phyloP scores from a whole-genome alignment of 2,888 invertebrate genomes.

The Diarsia mendica region DNA sequence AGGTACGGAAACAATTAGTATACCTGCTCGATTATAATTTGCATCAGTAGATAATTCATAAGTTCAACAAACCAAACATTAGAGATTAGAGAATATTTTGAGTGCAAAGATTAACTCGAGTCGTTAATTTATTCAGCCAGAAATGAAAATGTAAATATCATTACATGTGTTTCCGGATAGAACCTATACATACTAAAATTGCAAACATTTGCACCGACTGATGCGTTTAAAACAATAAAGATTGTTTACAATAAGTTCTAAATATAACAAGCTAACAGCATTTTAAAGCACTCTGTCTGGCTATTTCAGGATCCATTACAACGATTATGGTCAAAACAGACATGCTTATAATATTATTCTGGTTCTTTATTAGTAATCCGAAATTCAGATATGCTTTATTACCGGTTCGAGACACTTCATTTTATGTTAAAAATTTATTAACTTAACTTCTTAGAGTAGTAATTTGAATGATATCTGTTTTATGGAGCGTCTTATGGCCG shows the following conservation, averaged over 20 bases:
- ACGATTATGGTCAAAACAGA: background rate
- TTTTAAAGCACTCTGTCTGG: background rate
- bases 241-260: slow-evolving; percentile 17
- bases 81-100: background rate
- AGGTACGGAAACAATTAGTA: background rate
- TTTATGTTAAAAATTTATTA: background rate
- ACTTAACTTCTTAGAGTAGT: no score
- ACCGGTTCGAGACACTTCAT: background rate
- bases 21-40: background rate
- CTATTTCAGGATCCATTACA: background rate
- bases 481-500: no score
- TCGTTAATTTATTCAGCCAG: slow-evolving; percentile 17
- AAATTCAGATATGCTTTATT: background rate
- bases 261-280: slow-evolving; percentile 5
- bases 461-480: no score
- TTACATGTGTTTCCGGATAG: slow-evolving; percentile 7
- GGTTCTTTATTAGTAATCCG: background rate
- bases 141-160: slow-evolving; percentile 27
- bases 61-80: background rate
- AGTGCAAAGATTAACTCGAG: slow-evolving; percentile 10
- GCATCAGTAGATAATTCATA: slow-evolving; percentile 1
- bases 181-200: background rate
- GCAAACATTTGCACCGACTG: slow-evolving; percentile 13
- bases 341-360: background rate
- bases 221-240: slow-evolving; percentile 8